Percentiles rank a stretch among this genome's conserved stretches.
Conservation (phyloP, 1,140 invertebrate species). For the Diorhabda elongata region DNA sequence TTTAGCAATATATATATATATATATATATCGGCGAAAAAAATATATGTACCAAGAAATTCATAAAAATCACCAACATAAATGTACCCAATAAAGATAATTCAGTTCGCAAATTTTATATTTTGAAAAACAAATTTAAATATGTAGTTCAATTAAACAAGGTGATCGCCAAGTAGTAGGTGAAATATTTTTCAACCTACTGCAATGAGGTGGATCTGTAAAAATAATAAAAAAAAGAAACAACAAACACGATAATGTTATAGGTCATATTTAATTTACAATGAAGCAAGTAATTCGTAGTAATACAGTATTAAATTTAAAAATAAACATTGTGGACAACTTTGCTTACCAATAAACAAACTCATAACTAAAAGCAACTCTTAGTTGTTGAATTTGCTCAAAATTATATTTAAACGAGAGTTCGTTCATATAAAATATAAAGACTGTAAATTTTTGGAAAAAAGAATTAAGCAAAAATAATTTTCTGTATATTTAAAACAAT, state of each 20-base stretch:
- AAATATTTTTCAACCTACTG: background rate
- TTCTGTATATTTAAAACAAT: too few species aligned
- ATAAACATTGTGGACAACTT: conserved; percentile 18
- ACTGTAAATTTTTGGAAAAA: background rate
- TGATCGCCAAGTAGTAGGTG: background rate
- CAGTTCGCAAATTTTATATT: background rate
- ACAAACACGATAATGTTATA: conserved; percentile 18
- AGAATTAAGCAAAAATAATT: background rate
- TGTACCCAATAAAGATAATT: background rate
- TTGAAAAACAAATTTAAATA: background rate
- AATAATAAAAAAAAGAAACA: conserved; percentile 24
- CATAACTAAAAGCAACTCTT: conserved; percentile 9
- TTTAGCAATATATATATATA: too few species aligned
- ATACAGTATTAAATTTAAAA: conserved; percentile 24
- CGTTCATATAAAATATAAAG: background rate
- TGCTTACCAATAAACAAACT: conserved; percentile 15
- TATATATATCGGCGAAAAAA: background rate
- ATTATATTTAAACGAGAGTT: background rate
- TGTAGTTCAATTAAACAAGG: background rate
- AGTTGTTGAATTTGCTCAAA: conserved; percentile 14
- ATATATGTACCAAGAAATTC: background rate
- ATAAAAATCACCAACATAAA: background rate
- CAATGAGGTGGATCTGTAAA: conserved; percentile 18
- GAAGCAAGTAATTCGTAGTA: conserved; percentile 19
- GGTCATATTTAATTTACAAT: conserved; percentile 32